A percentile compares a stretch with the other conserved stretches of the same genome.
Conservation (phyloP, 2,113 vertebrate genomes). For the Cathartes aura region DNA sequence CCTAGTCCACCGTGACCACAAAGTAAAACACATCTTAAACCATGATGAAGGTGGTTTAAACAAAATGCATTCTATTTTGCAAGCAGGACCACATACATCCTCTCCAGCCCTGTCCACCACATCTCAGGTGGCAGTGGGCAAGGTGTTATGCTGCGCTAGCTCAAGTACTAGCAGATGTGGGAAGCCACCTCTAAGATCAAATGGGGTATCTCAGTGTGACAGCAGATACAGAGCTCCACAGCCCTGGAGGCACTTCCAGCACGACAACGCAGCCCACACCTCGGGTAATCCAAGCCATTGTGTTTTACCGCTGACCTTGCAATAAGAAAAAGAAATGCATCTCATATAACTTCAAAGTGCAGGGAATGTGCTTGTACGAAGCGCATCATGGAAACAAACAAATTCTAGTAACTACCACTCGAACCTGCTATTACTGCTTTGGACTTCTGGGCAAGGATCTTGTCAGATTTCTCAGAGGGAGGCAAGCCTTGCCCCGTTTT, state of each 20-base stretch:
- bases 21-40: not conserved
- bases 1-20: not conserved
- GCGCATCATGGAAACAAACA: not conserved
- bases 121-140: not conserved
- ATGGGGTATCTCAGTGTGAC: fast-evolving
- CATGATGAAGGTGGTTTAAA: fast-evolving
- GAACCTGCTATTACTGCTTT: not conserved
- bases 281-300: not conserved
- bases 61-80: not conserved
- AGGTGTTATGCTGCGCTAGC: not conserved
- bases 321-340: not conserved
- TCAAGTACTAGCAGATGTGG: not conserved
- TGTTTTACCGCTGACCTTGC: not conserved
- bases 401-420: no score
- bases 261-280: not conserved
- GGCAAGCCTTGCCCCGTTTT: not conserved
- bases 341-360: not conserved
- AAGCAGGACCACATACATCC: not conserved
- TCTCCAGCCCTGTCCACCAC: not conserved
- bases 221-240: not conserved
- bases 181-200: not conserved
- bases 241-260: fast-evolving
- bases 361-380: fast-evolving
- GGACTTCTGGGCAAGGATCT: not conserved
- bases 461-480: not conserved